Percentiles rank a stretch among this genome's conserved stretches.
Conservation (phyloP, 2,888 invertebrate species). For the Neria commutata region DNA sequence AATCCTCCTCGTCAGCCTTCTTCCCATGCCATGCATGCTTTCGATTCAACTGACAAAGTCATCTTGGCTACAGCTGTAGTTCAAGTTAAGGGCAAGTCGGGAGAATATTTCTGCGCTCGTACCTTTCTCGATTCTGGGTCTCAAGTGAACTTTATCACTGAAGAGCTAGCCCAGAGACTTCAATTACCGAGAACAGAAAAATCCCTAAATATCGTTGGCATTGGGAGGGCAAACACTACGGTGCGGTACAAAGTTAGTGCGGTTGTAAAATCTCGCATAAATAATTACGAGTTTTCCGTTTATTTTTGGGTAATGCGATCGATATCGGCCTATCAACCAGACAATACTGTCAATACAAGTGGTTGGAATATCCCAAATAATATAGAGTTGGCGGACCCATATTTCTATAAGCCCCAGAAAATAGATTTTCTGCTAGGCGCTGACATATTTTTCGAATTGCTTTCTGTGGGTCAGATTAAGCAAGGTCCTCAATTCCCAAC, state of each 20-base stretch:
- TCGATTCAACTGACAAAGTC: too few relatives aligned
- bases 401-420: constrained; percentile 11
- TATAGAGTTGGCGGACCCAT: constrained; percentile 16
- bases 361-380: constrained; percentile 17
- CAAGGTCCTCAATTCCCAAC: constrained; percentile 13
- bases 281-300: constrained; percentile 4
- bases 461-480: constrained; percentile 20
- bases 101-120: not conserved
- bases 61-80: constrained; percentile 5
- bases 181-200: not conserved
- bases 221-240: not conserved
- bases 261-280: constrained; percentile 14
- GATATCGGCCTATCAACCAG: constrained; percentile 18
- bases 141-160: constrained; percentile 15
- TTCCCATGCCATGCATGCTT: too few relatives aligned
- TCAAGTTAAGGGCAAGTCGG: not conserved
- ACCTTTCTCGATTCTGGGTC: constrained; percentile 13
- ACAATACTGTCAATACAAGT: constrained; percentile 3
- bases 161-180: constrained; percentile 8
- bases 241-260: not conserved
- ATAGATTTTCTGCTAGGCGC: constrained; percentile 20
- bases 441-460: constrained; percentile 22
- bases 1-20: too few relatives aligned
- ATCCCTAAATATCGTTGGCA: not conserved
- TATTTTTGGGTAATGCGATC: constrained; percentile 16